Percentiles rank a stretch among this genome's conserved stretches.
These are phyloP conservation scores for Scaptomyza montana DNA, from an alignment of 1,140 invertebrate genomes.

Conservation along the genomic window DNA sequence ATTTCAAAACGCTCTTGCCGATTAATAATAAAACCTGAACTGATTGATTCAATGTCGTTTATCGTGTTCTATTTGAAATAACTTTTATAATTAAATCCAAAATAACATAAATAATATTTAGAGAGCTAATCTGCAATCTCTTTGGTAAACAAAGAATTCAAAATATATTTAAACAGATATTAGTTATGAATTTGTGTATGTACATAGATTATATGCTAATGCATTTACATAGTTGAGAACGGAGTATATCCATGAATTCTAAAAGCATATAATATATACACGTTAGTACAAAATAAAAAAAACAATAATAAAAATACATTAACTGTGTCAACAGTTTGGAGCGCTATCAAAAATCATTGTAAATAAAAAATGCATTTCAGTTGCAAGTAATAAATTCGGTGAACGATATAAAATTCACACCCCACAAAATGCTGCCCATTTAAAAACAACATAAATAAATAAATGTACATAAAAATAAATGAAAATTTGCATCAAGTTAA, in stretches of 20 bases:
- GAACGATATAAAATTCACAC: constrained; percentile 30
- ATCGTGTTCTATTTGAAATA: no score
- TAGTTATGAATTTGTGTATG: not conserved
- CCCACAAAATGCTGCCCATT: constrained; percentile 15
- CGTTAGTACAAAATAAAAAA: not conserved
- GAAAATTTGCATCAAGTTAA: constrained; percentile 8
- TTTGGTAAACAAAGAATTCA: not conserved
- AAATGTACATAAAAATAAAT: not conserved
- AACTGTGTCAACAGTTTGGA: not conserved
- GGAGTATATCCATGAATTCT: not conserved
- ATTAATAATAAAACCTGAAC: not conserved
- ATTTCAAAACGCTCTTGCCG: no score
- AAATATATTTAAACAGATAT: not conserved
- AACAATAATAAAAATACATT: not conserved
- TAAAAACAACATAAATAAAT: constrained; percentile 9
- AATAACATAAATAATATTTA: not conserved
- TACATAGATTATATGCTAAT: constrained; percentile 1
- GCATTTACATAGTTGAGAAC: not conserved
- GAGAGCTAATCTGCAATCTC: not conserved
- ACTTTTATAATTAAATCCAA: not conserved
- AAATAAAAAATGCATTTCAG: constrained; percentile 3
- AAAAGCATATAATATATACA: not conserved
- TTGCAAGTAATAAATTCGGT: constrained; percentile 2
- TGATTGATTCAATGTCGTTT: no score
- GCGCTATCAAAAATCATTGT: constrained; percentile 5